A percentile compares a stretch with the other conserved stretches of the same genome.
These are phyloP conservation scores for Elephas maximus DNA, from an alignment of 2,113 vertebrate genomes.

Conservation along the genomic window DNA sequence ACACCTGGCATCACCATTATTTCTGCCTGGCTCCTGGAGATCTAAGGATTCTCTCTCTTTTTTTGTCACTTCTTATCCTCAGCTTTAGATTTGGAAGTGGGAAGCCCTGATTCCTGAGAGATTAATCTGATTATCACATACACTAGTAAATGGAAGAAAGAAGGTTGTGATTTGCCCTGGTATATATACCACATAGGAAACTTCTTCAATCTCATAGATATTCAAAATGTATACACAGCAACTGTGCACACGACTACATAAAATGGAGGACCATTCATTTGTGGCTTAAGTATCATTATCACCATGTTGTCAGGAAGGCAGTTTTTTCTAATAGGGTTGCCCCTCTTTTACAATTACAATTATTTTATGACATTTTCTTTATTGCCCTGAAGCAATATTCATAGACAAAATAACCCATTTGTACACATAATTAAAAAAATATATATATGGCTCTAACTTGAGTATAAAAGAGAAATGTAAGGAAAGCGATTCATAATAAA, in stretches of 20 bases:
- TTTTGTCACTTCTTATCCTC: background rate
- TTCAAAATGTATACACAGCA: background rate
- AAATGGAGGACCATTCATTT: background rate
- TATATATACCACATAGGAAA: background rate
- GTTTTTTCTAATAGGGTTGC: background rate
- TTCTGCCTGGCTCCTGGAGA: background rate
- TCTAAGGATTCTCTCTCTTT: background rate
- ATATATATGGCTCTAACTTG: background rate
- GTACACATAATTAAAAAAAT: background rate
- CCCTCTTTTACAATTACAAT: background rate
- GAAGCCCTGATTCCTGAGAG: background rate
- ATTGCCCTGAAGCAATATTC: background rate
- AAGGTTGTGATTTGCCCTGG: background rate
- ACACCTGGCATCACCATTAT: background rate
- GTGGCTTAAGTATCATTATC: background rate
- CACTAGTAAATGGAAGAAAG: background rate
- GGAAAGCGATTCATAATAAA: background rate
- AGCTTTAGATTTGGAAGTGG: background rate
- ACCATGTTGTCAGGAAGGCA: background rate
- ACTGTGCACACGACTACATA: background rate
- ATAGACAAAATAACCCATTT: background rate
- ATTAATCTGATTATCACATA: background rate
- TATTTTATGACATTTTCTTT: background rate
- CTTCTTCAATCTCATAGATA: background rate
- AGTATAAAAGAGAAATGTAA: constrained; percentile 13